A percentile compares a stretch with the other conserved stretches of the same genome.
Evolutionary conservation across 1,140 invertebrate species (phyloP).

Genomic region (Bombus superbus): DNA sequence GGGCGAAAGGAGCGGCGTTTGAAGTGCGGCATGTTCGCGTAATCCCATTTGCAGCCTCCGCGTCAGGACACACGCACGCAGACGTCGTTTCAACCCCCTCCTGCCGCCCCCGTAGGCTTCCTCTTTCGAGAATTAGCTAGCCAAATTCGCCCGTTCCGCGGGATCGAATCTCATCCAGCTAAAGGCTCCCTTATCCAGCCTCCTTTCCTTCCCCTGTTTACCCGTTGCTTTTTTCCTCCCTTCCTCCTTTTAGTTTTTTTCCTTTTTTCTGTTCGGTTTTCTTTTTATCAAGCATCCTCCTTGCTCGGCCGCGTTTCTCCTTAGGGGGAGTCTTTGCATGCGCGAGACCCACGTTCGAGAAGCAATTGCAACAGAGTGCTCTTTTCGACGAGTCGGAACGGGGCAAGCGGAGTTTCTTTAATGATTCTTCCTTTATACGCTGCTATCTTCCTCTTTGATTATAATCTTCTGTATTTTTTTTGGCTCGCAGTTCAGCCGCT

Average conservation of each 20-base stretch:
- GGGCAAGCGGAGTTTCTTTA: constrained; percentile 43
- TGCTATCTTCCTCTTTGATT: constrained; percentile 3
- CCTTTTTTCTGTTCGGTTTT: constrained; percentile 20
- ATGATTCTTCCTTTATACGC: constrained; percentile 35
- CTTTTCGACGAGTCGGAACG: constrained; percentile 5
- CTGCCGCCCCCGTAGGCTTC: not conserved
- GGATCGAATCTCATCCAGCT: constrained; percentile 68
- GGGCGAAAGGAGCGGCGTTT: constrained; percentile 69
- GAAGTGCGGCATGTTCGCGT: constrained; percentile 73
- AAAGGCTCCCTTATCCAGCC: constrained; percentile 53
- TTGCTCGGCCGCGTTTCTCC: not conserved
- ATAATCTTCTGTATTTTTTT: not conserved
- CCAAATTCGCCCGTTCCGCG: constrained; percentile 64
- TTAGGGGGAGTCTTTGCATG: constrained; percentile 49
- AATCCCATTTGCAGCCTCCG: constrained; percentile 71
- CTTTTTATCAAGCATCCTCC: not conserved
- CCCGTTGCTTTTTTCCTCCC: not conserved
- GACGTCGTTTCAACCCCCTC: not conserved
- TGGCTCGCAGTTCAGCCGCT: not conserved
- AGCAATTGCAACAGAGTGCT: constrained; percentile 66
- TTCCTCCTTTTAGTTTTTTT: not conserved
- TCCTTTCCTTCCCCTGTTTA: constrained; percentile 7
- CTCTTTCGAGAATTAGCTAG: constrained; percentile 68
- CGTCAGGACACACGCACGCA: constrained; percentile 33
- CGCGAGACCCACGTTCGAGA: not conserved